Conservation (phyloP, 2,888 invertebrate species). For the Stenodera caucasica region DNA sequence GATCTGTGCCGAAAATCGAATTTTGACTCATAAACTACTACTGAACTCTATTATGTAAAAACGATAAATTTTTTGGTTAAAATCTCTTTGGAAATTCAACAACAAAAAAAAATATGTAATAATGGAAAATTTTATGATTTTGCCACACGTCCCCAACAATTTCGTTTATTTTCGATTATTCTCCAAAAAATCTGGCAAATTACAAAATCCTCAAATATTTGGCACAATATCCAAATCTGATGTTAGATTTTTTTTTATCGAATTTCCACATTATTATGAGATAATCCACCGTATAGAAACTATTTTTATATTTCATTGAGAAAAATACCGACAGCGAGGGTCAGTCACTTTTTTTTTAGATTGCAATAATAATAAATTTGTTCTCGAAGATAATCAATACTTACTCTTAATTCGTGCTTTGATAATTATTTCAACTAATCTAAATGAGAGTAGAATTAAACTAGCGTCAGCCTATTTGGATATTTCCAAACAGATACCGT, state of each 20-base stretch:
- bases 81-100: no score
- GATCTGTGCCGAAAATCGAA: neutral
- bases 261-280: slow-evolving; percentile 11
- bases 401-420: no score
- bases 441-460: neutral
- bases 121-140: slow-evolving; percentile 11
- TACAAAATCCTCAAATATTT: slow-evolving; percentile 26
- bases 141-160: slow-evolving; percentile 39
- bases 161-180: slow-evolving; percentile 20
- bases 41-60: no score
- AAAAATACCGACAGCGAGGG: slow-evolving; percentile 20
- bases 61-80: no score
- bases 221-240: slow-evolving; percentile 21
- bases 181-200: slow-evolving; percentile 30
- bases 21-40: neutral
- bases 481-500: slow-evolving; percentile 11
- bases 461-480: slow-evolving; percentile 12
- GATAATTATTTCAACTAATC: neutral
- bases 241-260: neutral
- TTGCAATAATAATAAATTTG: neutral
- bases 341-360: neutral
- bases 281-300: slow-evolving; percentile 27
- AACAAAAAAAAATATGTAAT: no score
- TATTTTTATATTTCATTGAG: slow-evolving; percentile 40
- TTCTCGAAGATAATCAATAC: neutral